Evolutionary conservation across 2,888 invertebrate species (phyloP), one percentile per base, ranked within the genome.

Genomic region (Thera britannica): DNA sequence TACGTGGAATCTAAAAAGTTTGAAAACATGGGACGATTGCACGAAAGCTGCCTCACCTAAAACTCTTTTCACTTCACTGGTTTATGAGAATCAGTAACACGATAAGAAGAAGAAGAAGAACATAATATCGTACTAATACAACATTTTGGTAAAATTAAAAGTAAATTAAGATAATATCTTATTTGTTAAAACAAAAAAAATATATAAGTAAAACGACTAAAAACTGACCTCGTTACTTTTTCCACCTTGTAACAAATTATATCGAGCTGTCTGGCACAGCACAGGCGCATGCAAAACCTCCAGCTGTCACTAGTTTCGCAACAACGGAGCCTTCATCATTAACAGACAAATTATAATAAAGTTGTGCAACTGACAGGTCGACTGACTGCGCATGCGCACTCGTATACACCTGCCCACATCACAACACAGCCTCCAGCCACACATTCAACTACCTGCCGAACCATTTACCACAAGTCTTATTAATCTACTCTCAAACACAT

Each of bases 341-440:
- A 58, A 36, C 46, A 12, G 55, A 7, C 46, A 52, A 23, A 54
- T 59, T 48, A 64, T 58, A 52, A 65, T 59, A 65, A 58, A 36
- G 4, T 65, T 65, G 48, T 11, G 54, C 46, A 52, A 64, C n/a
- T 41, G 41, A 38, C 23, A 12, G 23, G 11, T n/a, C 56, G 56
- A 2, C 11, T 9, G 4, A 55, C 4, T 36, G 36, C 55, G 36
- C 11, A 44, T 44, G 38, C 38, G 38, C 38, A 38, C 5, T 38
- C 3, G 38, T 38, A 38, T 38, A 38, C 38, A 38, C 6, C 38
- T 38, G 7, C 44, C 44, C 9, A 9, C 9, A 9, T 46, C 41
- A 41, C 6, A 7, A 41, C 6, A 7, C 5, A 44, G 2, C 9
- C 44, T 46, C 9, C 7, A 9, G 9, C 9, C 44, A 7, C 44